phyloP scores from a whole-genome alignment of 2,797 vertebrate genomes.

The Apogon hyalosoma region DNA sequence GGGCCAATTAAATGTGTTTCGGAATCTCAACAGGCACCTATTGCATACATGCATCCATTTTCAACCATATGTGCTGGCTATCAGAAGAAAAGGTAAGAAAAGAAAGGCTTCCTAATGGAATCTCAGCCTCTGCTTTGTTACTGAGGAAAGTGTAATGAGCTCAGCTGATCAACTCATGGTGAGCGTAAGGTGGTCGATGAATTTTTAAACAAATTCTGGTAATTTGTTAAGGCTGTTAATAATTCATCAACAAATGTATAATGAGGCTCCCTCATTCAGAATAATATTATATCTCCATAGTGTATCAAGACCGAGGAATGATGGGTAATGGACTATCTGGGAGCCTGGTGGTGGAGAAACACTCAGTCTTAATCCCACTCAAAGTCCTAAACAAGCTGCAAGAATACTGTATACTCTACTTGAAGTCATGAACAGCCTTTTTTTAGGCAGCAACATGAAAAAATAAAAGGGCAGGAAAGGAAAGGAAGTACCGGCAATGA shows the following conservation, averaged over 20 bases:
- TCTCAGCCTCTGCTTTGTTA: neutral
- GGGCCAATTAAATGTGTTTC: slow-evolving; percentile 55
- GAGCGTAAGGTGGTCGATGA: slow-evolving; percentile 3
- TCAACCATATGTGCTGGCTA: too few relatives aligned
- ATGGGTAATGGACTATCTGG: neutral
- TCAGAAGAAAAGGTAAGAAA: neutral
- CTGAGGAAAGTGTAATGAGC: slow-evolving; percentile 22
- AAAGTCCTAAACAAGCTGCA: neutral
- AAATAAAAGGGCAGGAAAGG: slow-evolving; percentile 31
- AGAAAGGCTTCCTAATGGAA: neutral
- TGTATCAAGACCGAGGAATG: neutral
- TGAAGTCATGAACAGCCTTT: neutral
- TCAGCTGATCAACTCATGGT: slow-evolving; percentile 7
- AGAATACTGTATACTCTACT: slow-evolving; percentile 10
- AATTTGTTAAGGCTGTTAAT: slow-evolving; percentile 52
- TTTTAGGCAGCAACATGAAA: slow-evolving; percentile 7
- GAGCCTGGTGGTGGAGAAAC: neutral
- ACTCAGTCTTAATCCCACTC: neutral
- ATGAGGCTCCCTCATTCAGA: slow-evolving; percentile 37
- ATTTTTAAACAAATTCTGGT: slow-evolving; percentile 49
- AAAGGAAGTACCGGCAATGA: slow-evolving; percentile 42
- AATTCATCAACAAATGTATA: slow-evolving; percentile 51
- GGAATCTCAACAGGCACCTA: slow-evolving; percentile 18
- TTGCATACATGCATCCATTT: neutral
- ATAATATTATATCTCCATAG: slow-evolving; percentile 18